Conservation (phyloP, 2,113 vertebrate species). For the Otolemur garnettii region DNA sequence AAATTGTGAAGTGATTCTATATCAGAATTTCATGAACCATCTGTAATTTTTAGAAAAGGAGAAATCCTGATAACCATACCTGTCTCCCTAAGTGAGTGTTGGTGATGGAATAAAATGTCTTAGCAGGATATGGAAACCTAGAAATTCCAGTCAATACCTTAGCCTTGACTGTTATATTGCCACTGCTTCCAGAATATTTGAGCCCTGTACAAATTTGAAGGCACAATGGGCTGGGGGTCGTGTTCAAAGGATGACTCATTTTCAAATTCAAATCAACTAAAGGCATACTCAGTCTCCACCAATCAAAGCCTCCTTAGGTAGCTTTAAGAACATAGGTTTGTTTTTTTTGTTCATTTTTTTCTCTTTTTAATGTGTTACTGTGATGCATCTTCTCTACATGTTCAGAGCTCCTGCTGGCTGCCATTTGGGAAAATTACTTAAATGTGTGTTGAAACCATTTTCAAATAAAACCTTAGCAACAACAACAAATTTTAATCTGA, state of each 20-base stretch:
- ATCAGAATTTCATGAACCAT: slow-evolving; percentile 12
- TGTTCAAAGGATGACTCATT: background rate
- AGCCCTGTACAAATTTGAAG: background rate
- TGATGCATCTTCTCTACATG: background rate
- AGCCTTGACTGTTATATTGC: background rate
- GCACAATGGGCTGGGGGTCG: background rate
- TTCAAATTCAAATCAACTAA: slow-evolving; percentile 29
- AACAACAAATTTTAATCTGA: slow-evolving; percentile 1
- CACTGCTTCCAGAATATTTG: background rate
- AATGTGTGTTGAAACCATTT: slow-evolving; percentile 42
- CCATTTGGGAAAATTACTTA: slow-evolving; percentile 59
- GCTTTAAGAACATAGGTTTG: background rate
- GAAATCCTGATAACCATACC: background rate
- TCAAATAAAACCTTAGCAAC: slow-evolving; percentile 48
- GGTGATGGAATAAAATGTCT: background rate
- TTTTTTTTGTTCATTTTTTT: background rate
- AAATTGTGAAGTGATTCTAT: background rate
- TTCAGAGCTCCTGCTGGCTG: background rate
- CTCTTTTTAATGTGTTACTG: background rate
- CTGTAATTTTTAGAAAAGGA: slow-evolving; percentile 27
- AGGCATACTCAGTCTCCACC: background rate
- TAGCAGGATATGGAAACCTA: background rate
- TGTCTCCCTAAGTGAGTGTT: background rate
- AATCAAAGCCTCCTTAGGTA: background rate
- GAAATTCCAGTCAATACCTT: background rate